These are phyloP conservation scores for Amiota mariae DNA, from an alignment of 2,888 invertebrate genomes.

Conservation along the genomic window DNA sequence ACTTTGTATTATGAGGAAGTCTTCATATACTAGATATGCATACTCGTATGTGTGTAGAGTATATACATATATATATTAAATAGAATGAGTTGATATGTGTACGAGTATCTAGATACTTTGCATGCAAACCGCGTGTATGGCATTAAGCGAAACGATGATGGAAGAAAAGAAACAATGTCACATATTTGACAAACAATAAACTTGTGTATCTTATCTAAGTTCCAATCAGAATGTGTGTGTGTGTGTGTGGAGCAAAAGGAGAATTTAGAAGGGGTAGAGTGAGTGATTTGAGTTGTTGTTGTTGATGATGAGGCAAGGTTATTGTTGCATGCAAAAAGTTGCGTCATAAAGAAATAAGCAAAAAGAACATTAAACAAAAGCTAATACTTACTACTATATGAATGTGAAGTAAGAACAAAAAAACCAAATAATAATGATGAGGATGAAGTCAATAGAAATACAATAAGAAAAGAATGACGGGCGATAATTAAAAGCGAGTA, in stretches of 20 bases:
- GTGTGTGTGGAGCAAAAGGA: too few species aligned
- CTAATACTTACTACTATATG: neutral
- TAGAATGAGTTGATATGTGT: neutral
- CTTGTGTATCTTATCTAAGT: constrained; percentile 4
- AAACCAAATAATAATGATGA: neutral
- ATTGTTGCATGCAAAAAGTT: neutral
- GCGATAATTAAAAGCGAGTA: neutral
- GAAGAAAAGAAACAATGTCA: neutral
- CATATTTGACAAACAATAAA: constrained; percentile 14
- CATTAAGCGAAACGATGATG: neutral
- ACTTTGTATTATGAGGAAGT: neutral
- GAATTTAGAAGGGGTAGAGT: neutral
- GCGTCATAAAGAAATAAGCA: constrained; percentile 10
- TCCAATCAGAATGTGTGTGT: neutral
- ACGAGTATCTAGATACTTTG: neutral
- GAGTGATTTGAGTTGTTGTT: neutral
- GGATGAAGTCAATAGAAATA: neutral
- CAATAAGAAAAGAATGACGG: neutral
- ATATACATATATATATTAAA: too few species aligned
- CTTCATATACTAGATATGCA: too few species aligned
- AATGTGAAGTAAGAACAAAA: neutral
- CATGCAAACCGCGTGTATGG: neutral
- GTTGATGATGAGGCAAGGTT: constrained; percentile 15
- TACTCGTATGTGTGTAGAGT: too few species aligned
- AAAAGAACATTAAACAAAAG: constrained; percentile 9